These are phyloP conservation scores for Chymomyza amoena DNA, from an alignment of 2,888 invertebrate genomes.

Conservation along the genomic window DNA sequence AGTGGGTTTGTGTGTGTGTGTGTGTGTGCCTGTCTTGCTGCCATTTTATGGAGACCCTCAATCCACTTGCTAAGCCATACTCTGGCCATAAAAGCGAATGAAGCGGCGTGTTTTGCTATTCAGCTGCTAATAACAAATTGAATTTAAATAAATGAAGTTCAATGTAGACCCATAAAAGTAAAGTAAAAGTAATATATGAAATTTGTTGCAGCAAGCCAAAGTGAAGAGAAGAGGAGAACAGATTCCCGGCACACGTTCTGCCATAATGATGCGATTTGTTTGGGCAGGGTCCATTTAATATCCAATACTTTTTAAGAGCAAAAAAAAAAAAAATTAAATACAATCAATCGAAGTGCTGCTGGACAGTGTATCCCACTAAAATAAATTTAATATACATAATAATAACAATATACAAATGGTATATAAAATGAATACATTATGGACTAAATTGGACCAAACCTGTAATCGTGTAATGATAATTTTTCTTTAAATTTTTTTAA, in stretches of 20 bases:
- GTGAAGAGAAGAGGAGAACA: background rate
- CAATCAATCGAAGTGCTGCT: too few relatives aligned
- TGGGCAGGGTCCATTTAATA: slow-evolving; percentile 54
- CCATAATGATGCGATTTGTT: slow-evolving; percentile 67
- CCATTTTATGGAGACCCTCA: slow-evolving; percentile 48
- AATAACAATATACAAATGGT: too few relatives aligned
- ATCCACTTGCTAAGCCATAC: slow-evolving; percentile 70
- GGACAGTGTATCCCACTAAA: background rate
- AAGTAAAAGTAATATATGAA: slow-evolving; percentile 11
- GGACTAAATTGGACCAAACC: too few relatives aligned
- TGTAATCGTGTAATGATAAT: too few relatives aligned
- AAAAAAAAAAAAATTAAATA: slow-evolving; percentile 15
- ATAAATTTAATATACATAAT: background rate
- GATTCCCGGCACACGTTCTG: slow-evolving; percentile 39
- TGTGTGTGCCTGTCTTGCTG: background rate
- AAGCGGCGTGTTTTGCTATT: too few relatives aligned
- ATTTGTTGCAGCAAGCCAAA: background rate
- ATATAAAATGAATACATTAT: too few relatives aligned
- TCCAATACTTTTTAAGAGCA: slow-evolving; percentile 68
- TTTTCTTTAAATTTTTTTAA: too few relatives aligned
- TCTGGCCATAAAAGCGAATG: slow-evolving; percentile 57
- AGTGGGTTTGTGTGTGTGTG: slow-evolving; percentile 1
- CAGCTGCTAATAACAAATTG: slow-evolving; percentile 69
- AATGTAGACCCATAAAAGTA: slow-evolving; percentile 25
- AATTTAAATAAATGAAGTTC: slow-evolving; percentile 69